These are phyloP conservation scores for Tenrec ecaudatus DNA, from an alignment of 2,113 vertebrate genomes.

Conservation along the genomic window DNA sequence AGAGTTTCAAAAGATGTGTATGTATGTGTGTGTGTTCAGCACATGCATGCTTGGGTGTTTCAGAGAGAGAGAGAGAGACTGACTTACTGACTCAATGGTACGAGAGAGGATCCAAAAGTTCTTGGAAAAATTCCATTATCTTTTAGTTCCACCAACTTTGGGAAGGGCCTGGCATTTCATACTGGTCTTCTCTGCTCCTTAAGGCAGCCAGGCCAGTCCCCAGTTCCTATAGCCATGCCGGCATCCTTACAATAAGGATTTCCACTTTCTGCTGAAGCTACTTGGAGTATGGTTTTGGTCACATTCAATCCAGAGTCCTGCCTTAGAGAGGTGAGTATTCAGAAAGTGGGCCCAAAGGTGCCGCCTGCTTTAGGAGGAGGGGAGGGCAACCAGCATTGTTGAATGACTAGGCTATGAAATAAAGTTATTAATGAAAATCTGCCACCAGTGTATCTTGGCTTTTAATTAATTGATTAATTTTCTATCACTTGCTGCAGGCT, in stretches of 20 bases:
- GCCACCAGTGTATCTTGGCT: not conserved
- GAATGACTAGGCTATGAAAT: slow-evolving; percentile 50
- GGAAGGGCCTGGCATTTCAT: not conserved
- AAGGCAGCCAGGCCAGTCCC: not conserved
- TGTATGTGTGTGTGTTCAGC: not conserved
- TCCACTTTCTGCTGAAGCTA: slow-evolving; percentile 28
- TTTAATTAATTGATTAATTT: not conserved
- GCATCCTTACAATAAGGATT: not conserved
- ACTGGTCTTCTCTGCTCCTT: not conserved
- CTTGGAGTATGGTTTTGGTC: slow-evolving; percentile 49
- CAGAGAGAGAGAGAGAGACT: not conserved
- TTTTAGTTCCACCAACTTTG: too few relatives aligned
- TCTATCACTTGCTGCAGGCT: slow-evolving; percentile 42
- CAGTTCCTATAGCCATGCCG: not conserved
- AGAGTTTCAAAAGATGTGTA: not conserved
- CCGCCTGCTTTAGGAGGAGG: slow-evolving; percentile 26
- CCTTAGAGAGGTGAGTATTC: not conserved
- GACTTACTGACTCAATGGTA: not conserved
- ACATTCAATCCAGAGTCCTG: not conserved
- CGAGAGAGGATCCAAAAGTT: not conserved
- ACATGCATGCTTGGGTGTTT: not conserved
- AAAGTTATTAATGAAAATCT: slow-evolving; percentile 50
- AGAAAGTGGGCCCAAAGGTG: not conserved
- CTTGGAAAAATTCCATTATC: too few relatives aligned
- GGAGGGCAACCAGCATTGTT: not conserved